Evolutionary conservation across 2,888 invertebrate genomes (phyloP), one percentile per base, ranked within the genome.

Genomic region (Synergus laeviventris): DNA sequence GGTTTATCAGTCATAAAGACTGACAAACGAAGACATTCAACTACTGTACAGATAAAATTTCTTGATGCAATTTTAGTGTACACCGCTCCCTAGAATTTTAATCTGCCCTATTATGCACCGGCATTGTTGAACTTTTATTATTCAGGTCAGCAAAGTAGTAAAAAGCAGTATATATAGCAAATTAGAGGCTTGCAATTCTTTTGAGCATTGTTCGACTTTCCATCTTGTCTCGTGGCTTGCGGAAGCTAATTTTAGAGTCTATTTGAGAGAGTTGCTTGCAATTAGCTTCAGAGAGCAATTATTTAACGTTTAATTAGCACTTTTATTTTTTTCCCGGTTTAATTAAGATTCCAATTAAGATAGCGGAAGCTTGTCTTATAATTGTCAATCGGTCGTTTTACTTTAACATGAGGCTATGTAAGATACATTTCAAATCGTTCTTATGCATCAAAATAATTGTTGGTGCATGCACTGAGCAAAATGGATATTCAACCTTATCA

Each of bases 121-220:
- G 45, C 45, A 31, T 49, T 49, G 70, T 49, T 45, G 11, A 49
- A 70, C 49, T 49, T 70, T 49, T 49, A n/a, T 70, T 31, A 49
- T 54, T 70, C 24, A 49, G 70, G 70, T 49, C 49, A 49, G n/a
- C 49, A 36, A 49, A 11, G 49, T 49, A 70, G 49, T 70, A 70
- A 70, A 70, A 49, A 70, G 70, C 31, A 45, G 49, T 45, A 49
- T 70, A 49, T 45, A 49, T 70, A 49, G 49, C 49, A 70, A 70
- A 70, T 70, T 70, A 49, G 31, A 70, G 49, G 11, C 24, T 66
- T 45, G 66, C 14, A n/a, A 70, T 70, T 49, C 70, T 24, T 31
- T 70, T 70, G 70, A 70, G 49, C 49, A 70, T 70, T 70, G 70
- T 70, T 70, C 36, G 49, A 70, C 70, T 49, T 70, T 70, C 49